These are phyloP conservation scores for Euura lappo DNA, from an alignment of 1,140 invertebrate species.

Conservation along the genomic window DNA sequence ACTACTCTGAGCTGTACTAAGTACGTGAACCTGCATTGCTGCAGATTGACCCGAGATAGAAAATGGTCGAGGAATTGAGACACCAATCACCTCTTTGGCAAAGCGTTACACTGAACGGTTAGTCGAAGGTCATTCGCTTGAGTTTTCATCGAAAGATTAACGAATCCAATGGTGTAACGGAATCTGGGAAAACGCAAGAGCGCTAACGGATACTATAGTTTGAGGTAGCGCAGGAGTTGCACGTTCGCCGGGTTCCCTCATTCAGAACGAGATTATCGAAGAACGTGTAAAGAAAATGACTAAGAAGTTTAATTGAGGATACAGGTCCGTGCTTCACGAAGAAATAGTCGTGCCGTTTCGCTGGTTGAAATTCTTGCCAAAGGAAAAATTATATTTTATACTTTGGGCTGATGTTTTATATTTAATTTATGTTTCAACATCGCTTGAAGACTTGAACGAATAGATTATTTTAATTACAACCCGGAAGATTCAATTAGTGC, in stretches of 20 bases:
- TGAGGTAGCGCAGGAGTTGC: not conserved
- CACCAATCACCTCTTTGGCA: not conserved
- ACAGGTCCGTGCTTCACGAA: no score
- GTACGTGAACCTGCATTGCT: no score
- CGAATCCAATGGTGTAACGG: not conserved
- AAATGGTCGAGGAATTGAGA: no score
- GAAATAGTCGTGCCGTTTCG: no score
- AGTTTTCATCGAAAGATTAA: not conserved
- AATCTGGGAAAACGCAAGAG: not conserved
- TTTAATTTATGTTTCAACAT: conserved; percentile 50
- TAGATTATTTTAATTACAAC: conserved; percentile 58
- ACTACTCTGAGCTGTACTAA: no score
- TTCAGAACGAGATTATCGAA: not conserved
- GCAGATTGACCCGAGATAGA: no score
- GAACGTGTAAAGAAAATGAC: not conserved
- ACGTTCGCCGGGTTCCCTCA: not conserved
- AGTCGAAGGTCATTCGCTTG: not conserved
- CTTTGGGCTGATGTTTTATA: not conserved
- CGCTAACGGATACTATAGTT: not conserved
- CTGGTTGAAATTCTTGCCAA: no score
- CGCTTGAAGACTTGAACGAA: conserved; percentile 35
- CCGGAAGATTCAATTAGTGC: conserved; percentile 60
- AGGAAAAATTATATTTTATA: not conserved
- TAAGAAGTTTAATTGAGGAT: not conserved
- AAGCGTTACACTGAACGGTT: not conserved